These are phyloP conservation scores for Drosophila kokeensis DNA, from an alignment of 2,888 invertebrate genomes.

Conservation along the genomic window DNA sequence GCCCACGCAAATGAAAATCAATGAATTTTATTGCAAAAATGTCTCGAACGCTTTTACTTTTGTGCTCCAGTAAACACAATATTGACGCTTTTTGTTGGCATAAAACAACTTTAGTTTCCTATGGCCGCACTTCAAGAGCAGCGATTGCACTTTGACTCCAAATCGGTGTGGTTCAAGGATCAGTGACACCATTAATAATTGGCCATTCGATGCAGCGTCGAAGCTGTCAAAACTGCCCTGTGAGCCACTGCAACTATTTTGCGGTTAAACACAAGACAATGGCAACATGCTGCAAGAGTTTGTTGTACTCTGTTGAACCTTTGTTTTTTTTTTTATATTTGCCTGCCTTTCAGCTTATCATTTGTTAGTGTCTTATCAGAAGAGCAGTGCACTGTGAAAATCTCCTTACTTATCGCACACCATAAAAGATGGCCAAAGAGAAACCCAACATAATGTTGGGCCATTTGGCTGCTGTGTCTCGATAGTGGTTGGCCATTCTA, in stretches of 20 bases:
- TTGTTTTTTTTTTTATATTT: constrained; percentile 21
- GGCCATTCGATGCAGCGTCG: constrained; percentile 66
- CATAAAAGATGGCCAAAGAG: constrained; percentile 38
- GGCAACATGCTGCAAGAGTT: constrained; percentile 46
- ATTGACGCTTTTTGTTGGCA: constrained; percentile 13
- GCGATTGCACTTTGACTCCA: constrained; percentile 36
- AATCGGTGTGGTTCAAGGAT: constrained; percentile 44
- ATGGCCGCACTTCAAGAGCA: constrained; percentile 15
- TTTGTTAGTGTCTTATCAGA: constrained; percentile 52
- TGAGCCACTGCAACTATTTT: constrained; percentile 59
- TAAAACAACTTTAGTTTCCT: constrained; percentile 16
- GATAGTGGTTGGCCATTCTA: constrained; percentile 8
- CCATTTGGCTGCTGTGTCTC: constrained; percentile 23
- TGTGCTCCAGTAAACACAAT: constrained; percentile 13
- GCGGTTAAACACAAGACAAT: constrained; percentile 69
- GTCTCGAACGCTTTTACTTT: constrained; percentile 33
- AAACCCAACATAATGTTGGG: constrained; percentile 34
- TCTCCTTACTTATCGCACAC: constrained; percentile 40
- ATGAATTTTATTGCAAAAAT: constrained; percentile 66
- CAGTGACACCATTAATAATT: constrained; percentile 74
- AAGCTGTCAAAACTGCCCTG: constrained; percentile 11
- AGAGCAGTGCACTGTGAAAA: constrained; percentile 63
- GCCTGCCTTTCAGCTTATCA: constrained; percentile 32
- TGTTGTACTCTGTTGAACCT: constrained; percentile 52
- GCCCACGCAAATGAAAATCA: constrained; percentile 63